phyloP scores from a whole-genome alignment of 2,113 vertebrate genomes.

The Phyllostomus discolor region DNA sequence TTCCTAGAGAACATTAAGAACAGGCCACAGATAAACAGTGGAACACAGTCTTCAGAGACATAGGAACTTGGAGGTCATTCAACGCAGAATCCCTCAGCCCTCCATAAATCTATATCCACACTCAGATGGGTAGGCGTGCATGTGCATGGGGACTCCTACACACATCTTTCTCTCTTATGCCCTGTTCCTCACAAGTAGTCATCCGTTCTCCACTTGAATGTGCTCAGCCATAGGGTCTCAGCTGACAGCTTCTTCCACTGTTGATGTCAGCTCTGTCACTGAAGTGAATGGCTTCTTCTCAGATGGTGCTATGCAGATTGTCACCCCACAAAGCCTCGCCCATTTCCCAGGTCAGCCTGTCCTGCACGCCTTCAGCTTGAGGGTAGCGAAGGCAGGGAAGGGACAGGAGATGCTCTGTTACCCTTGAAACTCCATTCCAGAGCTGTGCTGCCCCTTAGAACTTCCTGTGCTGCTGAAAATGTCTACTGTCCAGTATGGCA shows the following conservation, averaged over 20 bases:
- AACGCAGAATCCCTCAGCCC: neutral
- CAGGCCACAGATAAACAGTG: neutral
- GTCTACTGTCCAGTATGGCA: neutral
- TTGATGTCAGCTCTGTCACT: neutral
- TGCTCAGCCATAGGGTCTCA: neutral
- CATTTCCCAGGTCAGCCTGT: neutral
- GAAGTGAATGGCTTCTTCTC: neutral
- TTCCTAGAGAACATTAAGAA: neutral
- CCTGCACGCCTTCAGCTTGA: neutral
- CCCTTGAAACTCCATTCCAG: neutral
- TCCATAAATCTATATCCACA: neutral
- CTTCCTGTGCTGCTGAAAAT: neutral
- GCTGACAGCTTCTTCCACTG: neutral
- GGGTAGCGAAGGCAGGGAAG: neutral
- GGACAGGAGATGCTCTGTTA: neutral
- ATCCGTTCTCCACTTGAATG: neutral
- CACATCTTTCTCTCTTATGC: neutral
- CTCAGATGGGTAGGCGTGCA: neutral
- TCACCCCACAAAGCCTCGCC: neutral
- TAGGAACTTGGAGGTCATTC: neutral
- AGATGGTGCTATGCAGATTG: neutral
- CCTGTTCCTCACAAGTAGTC: neutral
- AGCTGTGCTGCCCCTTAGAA: neutral
- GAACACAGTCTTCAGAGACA: neutral
- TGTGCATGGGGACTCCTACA: fast-evolving